These are phyloP conservation scores for Sylvia borin DNA, from an alignment of 2,797 vertebrate genomes.

Conservation along the genomic window DNA sequence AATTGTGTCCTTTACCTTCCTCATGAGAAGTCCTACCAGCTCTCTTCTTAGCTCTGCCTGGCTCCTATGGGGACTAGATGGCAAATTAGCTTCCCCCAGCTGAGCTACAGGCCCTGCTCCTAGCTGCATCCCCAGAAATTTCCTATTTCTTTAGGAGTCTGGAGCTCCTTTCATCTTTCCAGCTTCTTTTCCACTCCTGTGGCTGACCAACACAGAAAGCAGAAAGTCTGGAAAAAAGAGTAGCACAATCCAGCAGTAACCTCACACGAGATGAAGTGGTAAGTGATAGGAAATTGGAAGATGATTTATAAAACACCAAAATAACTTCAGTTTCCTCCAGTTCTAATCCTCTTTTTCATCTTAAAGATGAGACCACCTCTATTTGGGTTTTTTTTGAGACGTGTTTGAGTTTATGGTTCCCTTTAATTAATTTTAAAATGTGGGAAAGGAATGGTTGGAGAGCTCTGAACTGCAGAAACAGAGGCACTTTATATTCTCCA, in stretches of 20 bases:
- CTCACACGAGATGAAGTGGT: background rate
- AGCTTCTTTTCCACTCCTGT: background rate
- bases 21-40: background rate
- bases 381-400: background rate
- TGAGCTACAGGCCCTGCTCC: background rate
- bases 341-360: background rate
- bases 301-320: constrained; percentile 9
- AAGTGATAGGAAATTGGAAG: constrained; percentile 19
- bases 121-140: background rate
- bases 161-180: background rate
- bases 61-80: background rate
- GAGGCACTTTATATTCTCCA: background rate
- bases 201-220: background rate
- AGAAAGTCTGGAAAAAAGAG: background rate
- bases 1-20: background rate
- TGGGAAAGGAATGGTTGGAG: background rate
- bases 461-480: background rate
- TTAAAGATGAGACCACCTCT: background rate
- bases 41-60: background rate
- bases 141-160: background rate
- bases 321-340: background rate
- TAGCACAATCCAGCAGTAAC: background rate
- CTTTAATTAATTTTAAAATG: background rate
- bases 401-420: background rate
- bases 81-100: background rate